Percentiles rank a stretch among this genome's conserved stretches.
Conservation (phyloP, 1,140 invertebrate species). For the Colletes latitarsis region DNA sequence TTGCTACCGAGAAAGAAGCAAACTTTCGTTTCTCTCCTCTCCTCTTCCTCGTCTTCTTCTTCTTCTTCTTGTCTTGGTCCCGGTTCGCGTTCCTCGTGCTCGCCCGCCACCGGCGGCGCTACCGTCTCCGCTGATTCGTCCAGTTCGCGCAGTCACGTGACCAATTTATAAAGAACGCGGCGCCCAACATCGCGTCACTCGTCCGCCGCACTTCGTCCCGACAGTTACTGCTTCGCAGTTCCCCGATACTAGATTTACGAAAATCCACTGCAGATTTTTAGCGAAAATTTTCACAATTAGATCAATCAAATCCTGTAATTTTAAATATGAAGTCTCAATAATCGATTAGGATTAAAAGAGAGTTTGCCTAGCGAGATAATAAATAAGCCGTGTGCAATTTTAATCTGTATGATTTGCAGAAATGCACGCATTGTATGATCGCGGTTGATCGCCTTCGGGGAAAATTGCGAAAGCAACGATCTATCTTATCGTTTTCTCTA, state of each 20-base stretch:
- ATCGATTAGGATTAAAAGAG: no score
- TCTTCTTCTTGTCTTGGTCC: conserved; percentile 23
- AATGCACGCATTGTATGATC: no score
- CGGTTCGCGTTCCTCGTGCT: conserved; percentile 13
- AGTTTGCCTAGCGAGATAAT: no score
- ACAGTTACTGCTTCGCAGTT: background rate
- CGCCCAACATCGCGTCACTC: conserved; percentile 42
- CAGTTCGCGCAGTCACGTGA: conserved; percentile 51
- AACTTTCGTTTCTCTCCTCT: conserved; percentile 60
- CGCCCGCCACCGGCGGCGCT: conserved; percentile 25
- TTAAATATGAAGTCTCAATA: no score
- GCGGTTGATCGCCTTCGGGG: background rate
- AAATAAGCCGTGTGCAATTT: no score
- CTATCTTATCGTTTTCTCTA: conserved; percentile 23
- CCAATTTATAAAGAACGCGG: conserved; percentile 57
- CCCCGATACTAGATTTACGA: no score
- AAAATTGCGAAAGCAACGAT: background rate
- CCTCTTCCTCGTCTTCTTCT: conserved; percentile 4
- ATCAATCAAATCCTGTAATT: no score
- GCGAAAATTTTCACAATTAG: no score
- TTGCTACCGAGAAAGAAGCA: conserved; percentile 73
- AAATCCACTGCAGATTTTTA: no score
- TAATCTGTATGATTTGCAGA: no score
- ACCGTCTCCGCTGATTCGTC: conserved; percentile 53
- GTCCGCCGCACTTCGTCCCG: conserved; percentile 32